These are phyloP conservation scores for Hyposoter didymator DNA, from an alignment of 2,888 invertebrate genomes.

Conservation along the genomic window DNA sequence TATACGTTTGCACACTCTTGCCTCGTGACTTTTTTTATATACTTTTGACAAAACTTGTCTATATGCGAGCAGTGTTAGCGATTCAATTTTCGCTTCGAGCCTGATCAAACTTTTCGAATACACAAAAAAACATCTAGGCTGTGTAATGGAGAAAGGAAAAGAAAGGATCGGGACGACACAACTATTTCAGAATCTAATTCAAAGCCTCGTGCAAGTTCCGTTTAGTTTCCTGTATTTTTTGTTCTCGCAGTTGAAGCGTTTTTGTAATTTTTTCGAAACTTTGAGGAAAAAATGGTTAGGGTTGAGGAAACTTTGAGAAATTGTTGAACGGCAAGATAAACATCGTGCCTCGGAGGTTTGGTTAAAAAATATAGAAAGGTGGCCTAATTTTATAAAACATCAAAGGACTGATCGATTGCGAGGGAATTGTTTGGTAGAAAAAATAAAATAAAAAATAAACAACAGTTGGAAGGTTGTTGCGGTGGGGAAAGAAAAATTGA, in stretches of 20 bases:
- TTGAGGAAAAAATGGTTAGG: neutral
- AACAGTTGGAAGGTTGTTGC: neutral
- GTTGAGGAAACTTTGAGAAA: neutral
- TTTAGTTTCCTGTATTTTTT: neutral
- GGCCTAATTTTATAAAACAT: neutral
- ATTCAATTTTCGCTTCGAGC: neutral
- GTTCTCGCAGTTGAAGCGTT: neutral
- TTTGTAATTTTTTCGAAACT: neutral
- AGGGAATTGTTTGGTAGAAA: neutral
- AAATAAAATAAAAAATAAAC: neutral
- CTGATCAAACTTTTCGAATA: neutral
- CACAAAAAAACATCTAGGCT: neutral
- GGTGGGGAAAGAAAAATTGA: neutral
- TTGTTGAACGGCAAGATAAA: neutral
- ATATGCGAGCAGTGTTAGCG: neutral
- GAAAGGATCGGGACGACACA: neutral
- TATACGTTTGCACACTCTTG: neutral
- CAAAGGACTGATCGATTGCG: neutral
- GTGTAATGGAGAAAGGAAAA: neutral
- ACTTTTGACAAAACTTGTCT: slow-evolving; percentile 3
- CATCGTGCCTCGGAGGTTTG: neutral
- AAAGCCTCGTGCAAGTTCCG: neutral
- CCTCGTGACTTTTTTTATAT: neutral
- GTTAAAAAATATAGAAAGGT: neutral
- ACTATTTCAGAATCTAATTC: neutral